A percentile compares a stretch with the other conserved stretches of the same genome.
Conservation (phyloP, 2,888 invertebrate species). For the Rhopalosiphum nymphaeae region DNA sequence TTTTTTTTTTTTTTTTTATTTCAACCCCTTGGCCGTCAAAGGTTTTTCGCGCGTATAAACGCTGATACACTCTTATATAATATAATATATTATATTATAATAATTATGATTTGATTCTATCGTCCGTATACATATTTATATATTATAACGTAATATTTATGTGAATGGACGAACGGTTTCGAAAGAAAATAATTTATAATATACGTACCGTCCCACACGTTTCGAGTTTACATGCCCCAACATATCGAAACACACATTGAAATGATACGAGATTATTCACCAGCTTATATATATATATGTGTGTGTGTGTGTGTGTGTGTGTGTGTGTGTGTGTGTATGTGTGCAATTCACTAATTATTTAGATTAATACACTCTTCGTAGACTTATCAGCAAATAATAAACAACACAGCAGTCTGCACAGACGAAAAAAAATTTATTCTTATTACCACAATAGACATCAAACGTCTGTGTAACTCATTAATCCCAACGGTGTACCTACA, state of each 20-base stretch:
- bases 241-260: neutral
- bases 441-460: neutral
- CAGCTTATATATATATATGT: neutral
- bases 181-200: neutral
- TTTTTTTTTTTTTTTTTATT: neutral
- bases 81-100: too few species aligned
- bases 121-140: neutral
- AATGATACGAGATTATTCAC: neutral
- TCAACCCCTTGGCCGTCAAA: neutral
- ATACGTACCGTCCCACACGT: neutral
- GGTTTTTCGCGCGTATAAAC: neutral
- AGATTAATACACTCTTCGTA: neutral
- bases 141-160: neutral
- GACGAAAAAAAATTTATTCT: neutral
- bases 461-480: neutral
- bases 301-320: neutral
- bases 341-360: neutral
- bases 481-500: neutral
- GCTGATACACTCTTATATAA: neutral
- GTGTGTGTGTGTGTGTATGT: neutral
- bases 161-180: neutral
- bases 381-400: neutral
- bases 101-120: neutral
- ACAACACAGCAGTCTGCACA: neutral
- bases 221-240: neutral